A percentile compares a stretch with the other conserved stretches of the same genome.
Conservation (phyloP, 2,797 vertebrate genomes). For the Argyrosomus regius region DNA sequence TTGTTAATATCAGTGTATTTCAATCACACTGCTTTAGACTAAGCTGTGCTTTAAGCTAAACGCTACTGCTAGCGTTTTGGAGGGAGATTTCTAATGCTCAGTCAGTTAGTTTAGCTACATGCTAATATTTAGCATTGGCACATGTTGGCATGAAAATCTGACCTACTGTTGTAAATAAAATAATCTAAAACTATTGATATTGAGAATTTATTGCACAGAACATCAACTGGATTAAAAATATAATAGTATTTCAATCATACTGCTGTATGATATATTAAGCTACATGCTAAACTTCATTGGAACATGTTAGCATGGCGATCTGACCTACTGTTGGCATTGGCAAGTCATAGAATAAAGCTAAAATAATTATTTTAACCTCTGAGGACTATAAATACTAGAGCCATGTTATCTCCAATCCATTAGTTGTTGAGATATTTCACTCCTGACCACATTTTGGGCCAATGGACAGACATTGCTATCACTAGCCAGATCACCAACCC, state of each 20-base stretch:
- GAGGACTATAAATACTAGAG: not conserved
- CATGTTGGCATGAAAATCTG: not conserved
- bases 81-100: not conserved
- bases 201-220: no score
- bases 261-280: no score
- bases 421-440: not conserved
- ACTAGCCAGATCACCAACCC: not conserved
- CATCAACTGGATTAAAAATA: no score
- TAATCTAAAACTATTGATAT: no score
- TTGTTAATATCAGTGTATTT: no score
- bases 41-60: not conserved
- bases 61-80: not conserved
- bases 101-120: not conserved
- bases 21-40: no score
- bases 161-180: not conserved
- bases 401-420: not conserved
- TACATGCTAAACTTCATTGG: not conserved
- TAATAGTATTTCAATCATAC: no score
- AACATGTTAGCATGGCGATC: not conserved
- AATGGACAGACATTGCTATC: not conserved
- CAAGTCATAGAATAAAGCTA: not conserved
- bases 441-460: no score
- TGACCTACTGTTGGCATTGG: not conserved
- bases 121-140: not conserved
- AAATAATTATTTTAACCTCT: not conserved